These are phyloP conservation scores for Callopanchax toddi DNA, from an alignment of 2,113 vertebrate genomes.

Conservation along the genomic window DNA sequence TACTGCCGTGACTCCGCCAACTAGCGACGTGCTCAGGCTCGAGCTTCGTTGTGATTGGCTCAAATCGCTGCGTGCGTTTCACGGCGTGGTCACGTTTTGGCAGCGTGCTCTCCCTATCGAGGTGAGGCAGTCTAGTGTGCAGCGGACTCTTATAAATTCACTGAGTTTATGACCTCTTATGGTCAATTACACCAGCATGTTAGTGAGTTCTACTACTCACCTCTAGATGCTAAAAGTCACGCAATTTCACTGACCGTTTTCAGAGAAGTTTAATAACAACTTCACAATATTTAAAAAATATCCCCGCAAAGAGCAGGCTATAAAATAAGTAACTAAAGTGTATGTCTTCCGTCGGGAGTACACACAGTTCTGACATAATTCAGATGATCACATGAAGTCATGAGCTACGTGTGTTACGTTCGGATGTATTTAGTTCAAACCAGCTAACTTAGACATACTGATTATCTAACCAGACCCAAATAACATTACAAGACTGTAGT, in stretches of 20 bases:
- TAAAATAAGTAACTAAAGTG: too few relatives aligned
- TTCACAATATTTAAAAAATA: too few relatives aligned
- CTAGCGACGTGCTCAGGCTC: constrained; percentile 4
- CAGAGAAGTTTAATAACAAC: not conserved
- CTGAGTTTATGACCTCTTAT: not conserved
- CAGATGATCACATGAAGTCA: constrained; percentile 71
- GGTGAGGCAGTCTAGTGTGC: not conserved
- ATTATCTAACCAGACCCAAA: too few relatives aligned
- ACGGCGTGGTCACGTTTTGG: constrained; percentile 77
- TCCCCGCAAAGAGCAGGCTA: too few relatives aligned
- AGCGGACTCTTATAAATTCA: too few relatives aligned
- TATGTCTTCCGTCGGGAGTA: too few relatives aligned
- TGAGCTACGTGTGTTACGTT: constrained; percentile 40
- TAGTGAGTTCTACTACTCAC: not conserved
- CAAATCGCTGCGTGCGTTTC: constrained; percentile 14
- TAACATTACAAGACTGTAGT: too few relatives aligned
- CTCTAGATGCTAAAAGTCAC: not conserved
- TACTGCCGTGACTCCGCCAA: constrained; percentile 48
- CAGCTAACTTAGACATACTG: too few relatives aligned
- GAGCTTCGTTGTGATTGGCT: not conserved
- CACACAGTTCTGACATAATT: too few relatives aligned
- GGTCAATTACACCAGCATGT: not conserved
- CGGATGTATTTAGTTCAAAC: not conserved
- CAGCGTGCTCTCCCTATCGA: constrained; percentile 60
- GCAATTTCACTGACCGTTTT: too few relatives aligned